Base-by-base conservation (phyloP, 2,888 invertebrate genomes). In the Ormyrus rosae region DNA sequence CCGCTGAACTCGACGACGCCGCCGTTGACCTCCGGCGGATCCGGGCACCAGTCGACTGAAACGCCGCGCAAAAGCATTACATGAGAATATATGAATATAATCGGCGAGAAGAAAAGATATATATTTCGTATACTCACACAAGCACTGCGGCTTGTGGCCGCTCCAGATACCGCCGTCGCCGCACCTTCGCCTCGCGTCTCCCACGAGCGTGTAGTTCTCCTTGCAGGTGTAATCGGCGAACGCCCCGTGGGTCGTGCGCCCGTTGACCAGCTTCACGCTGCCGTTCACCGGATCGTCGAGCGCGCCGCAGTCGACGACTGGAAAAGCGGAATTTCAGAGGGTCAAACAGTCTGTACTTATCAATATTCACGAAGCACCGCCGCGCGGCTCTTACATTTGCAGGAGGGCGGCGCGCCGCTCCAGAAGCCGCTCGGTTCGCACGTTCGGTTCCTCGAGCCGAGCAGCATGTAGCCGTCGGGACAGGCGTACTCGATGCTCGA, bases 181-280 rank as follows among this genome's bases (percentile, higher is more conserved):
- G 87, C 97, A 97, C n/a, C 92, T 91, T 45, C 97, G 92, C 81
- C 93, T 93, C 67, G 93, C 93, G 83, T 93, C 94, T 0, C 97
- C 97, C 6, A 96, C 95, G 3, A 97, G 91, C 0, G 97, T 97
- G 90, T 96, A 96, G 89, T 98, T 97, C 86, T 95, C 95, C 79
- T 95, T 94, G 87, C 98, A 98, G 6, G 93, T 92, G 90, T 96
- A 97, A 5, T 93, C 90, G 0, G 95, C 96, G 72, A 93, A 92
- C 0, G 96, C 96, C 0, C 95, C 96, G 88, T 95, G 95, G 0
- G 96, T 96, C 0, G 96, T 97, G 77, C 96, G 92, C 1, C 93
- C 92, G 84, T 96, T 94, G 0, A 93, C 90, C 45, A 97, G 90
- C 0, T 91, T 90, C 13, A 96, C 94, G 5, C 93, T 92, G 0